phyloP scores from a whole-genome alignment of 2,888 invertebrate species.

The Erebia palarica region DNA sequence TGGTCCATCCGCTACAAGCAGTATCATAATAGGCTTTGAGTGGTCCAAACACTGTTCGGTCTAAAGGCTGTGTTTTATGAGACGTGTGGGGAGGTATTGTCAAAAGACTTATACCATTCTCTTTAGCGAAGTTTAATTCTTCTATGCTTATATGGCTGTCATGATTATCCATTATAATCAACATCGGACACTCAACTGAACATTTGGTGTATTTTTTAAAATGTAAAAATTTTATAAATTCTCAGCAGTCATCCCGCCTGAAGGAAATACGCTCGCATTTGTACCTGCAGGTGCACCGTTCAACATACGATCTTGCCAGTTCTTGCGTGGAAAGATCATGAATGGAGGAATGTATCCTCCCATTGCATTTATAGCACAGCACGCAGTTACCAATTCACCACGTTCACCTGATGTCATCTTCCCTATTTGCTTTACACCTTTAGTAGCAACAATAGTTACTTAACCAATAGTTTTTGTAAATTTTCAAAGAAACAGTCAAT shows the following conservation, averaged over 20 bases:
- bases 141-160: not conserved
- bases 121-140: not conserved
- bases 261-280: not conserved
- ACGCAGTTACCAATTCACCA: not conserved
- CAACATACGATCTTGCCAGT: slow-evolving; percentile 51
- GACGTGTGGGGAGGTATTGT: slow-evolving; percentile 41
- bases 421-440: not conserved
- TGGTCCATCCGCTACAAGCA: slow-evolving; percentile 46
- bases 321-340: slow-evolving; percentile 15
- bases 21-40: slow-evolving; percentile 48
- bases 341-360: not conserved
- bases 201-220: not conserved
- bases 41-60: slow-evolving; percentile 37
- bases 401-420: not conserved
- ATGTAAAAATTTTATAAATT: not conserved
- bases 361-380: not conserved
- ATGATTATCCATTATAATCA: not conserved
- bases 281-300: slow-evolving; percentile 24
- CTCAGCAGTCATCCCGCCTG: not conserved
- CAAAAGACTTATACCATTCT: slow-evolving; percentile 53
- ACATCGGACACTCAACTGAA: not conserved
- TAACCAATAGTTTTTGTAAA: too few relatives aligned
- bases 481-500: too few relatives aligned
- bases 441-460: not conserved
- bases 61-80: slow-evolving; percentile 1